Conservation (phyloP, 2,797 vertebrate species). For the Lutjanus argentimaculatus region DNA sequence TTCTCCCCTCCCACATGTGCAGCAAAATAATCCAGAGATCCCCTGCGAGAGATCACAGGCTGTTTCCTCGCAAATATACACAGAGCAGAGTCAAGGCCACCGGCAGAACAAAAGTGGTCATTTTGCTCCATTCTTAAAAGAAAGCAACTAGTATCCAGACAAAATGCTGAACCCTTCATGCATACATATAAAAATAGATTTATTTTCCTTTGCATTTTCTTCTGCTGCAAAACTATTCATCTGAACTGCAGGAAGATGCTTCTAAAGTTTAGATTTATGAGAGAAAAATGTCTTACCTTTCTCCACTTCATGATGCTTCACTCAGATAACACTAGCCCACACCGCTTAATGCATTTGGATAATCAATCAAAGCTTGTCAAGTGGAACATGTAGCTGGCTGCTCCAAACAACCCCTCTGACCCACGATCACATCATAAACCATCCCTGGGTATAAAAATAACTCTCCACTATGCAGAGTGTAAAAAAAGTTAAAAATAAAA, state of each 20-base stretch:
- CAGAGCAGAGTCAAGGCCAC: neutral
- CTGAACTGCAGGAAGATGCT: neutral
- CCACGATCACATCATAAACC: slow-evolving; percentile 25
- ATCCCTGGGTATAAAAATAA: slow-evolving; percentile 3
- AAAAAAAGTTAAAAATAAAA: neutral
- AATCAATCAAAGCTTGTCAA: slow-evolving; percentile 16
- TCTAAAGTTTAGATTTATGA: neutral
- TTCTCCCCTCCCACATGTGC: slow-evolving; percentile 67
- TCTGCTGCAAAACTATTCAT: neutral
- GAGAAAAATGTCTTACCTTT: slow-evolving; percentile 55
- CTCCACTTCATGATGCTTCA: slow-evolving; percentile 47
- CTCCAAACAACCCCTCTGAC: slow-evolving; percentile 32
- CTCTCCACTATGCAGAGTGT: neutral
- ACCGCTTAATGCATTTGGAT: slow-evolving; percentile 12
- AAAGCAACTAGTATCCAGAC: neutral
- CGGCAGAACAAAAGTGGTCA: neutral
- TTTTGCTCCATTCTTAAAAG: slow-evolving; percentile 2
- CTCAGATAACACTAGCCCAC: slow-evolving; percentile 2
- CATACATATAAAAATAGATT: neutral
- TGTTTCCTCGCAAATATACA: slow-evolving; percentile 25
- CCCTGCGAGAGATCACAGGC: slow-evolving; percentile 49
- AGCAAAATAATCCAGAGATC: slow-evolving; percentile 50
- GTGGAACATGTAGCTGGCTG: slow-evolving; percentile 22
- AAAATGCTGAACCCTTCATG: neutral
- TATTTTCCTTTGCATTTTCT: neutral